Base-by-base conservation (phyloP, 2,797 vertebrate genomes). In the Notoglanidium macrostoma region DNA sequence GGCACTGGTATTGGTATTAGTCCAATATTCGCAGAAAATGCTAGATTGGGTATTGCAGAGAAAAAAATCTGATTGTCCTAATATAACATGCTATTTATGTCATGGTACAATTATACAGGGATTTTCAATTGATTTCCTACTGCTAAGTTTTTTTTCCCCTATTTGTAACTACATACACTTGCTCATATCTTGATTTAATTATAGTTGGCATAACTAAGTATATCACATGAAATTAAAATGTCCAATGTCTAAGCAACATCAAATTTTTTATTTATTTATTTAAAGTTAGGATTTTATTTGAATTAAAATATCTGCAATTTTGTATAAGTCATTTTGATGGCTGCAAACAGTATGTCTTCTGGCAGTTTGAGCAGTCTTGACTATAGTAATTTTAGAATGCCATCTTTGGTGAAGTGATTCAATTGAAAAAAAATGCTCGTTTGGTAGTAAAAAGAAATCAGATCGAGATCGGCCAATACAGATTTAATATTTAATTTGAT, bases 401-500 rank as follows among this genome's bases (percentile, higher is more conserved):
- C 3, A 35, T 70, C 35, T 40, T 40, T 72, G 35, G 6, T 44
- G 15, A 72, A 51, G 26, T 51, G 73, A 23, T 76, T 76, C 26
- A 8, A 11, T 3, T 46, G 9, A 8, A 23, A 44, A 73, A 76
- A 51, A 51, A n/a, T 17, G 29, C 32, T 67, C 1, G 2, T 32
- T 68, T 68, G 15, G 3, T 68, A 32, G 65, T 65, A 9, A 17
- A 17, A 32, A 72, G 49, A 46, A 49, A 26, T 51, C 73, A n/a
- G 73, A 51, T 74, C 1, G 0, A 1, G 2, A 15, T n/a, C 26
- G n/a, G 46, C 46, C 26, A 76, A 76, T n/a, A 14, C 46, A 51
- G 12, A 76, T 76, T 49, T 76, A 6, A 51, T n/a, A 51, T 76
- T 76, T n/a, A 17, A 35, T 86, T 85, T 84, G 84, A 40, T 51